These are phyloP conservation scores for Patella pellucida DNA, from an alignment of 2,888 invertebrate species.

Conservation along the genomic window DNA sequence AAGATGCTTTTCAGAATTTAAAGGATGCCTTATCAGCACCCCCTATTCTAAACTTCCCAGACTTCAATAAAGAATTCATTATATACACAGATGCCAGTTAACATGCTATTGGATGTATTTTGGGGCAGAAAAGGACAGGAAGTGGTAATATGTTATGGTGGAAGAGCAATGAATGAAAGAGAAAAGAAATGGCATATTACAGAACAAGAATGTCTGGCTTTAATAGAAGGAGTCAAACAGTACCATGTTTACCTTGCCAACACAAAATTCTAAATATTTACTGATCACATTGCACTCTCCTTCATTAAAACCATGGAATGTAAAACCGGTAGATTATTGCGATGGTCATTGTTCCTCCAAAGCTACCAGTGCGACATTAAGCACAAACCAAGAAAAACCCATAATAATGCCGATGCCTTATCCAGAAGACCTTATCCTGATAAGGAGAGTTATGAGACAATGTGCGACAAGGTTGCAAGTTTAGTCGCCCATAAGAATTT, in stretches of 20 bases:
- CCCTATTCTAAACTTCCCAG: constrained; percentile 37
- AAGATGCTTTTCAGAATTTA: constrained; percentile 29
- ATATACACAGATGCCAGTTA: constrained; percentile 37
- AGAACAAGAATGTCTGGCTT: constrained; percentile 38
- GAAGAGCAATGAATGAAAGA: constrained; percentile 27
- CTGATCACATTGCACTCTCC: constrained; percentile 39
- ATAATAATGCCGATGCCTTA: constrained; percentile 31
- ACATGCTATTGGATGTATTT: constrained; percentile 28
- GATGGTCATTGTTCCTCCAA: constrained; percentile 28
- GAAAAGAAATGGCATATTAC: constrained; percentile 34
- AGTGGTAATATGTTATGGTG: constrained; percentile 38
- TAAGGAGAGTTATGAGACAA: not conserved
- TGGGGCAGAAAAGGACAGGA: constrained; percentile 34
- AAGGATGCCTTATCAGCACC: constrained; percentile 26
- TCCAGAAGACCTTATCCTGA: constrained; percentile 26
- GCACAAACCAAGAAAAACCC: constrained; percentile 19
- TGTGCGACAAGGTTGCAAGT: too few species aligned
- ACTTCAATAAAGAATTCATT: constrained; percentile 31
- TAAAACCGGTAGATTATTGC: constrained; percentile 25
- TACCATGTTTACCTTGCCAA: constrained; percentile 39
- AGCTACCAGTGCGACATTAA: constrained; percentile 21
- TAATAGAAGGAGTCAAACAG: constrained; percentile 37
- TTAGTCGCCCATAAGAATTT: too few species aligned
- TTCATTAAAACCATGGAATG: constrained; percentile 36
- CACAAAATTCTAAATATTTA: constrained; percentile 33